phyloP scores from a whole-genome alignment of 35 echinoderm and acorn worm species.

The Acanthaster planci region DNA sequence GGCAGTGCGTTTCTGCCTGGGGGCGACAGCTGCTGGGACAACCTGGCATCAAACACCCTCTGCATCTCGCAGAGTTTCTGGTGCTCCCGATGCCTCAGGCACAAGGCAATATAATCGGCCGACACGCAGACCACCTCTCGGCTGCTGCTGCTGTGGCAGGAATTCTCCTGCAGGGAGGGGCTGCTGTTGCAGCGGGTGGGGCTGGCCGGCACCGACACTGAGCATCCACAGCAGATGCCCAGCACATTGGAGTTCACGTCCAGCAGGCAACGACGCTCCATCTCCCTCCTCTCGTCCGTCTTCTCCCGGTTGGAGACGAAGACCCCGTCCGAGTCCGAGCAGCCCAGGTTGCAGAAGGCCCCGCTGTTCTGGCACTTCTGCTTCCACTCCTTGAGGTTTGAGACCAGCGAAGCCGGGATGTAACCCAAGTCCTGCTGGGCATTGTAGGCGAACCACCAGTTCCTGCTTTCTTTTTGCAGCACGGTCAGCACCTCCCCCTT shows the following conservation, averaged over 20 bases:
- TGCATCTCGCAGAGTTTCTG: conserved; percentile 48
- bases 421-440: conserved; percentile 75
- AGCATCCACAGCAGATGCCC: conserved; percentile 37
- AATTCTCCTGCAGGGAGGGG: conserved; percentile 19
- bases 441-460: conserved; percentile 92
- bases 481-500: conserved; percentile 80
- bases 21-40: not conserved
- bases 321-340: conserved; percentile 27
- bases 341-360: conserved; percentile 38
- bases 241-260: conserved; percentile 33
- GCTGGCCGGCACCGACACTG: not conserved
- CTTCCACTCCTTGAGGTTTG: conserved; percentile 59
- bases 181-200: conserved; percentile 40
- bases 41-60: conserved; percentile 18
- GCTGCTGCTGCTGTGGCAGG: conserved; percentile 29
- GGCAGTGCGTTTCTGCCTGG: not conserved
- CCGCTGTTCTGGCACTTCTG: conserved; percentile 50
- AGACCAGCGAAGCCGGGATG: conserved; percentile 75
- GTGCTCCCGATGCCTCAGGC: conserved; percentile 46
- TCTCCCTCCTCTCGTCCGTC: not conserved
- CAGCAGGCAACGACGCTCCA: not conserved
- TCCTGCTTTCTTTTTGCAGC: conserved; percentile 87
- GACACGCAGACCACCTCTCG: conserved; percentile 62
- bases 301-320: conserved; percentile 31
- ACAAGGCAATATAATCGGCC: conserved; percentile 68